These are phyloP conservation scores for Ochotona princeps DNA, from an alignment of 2,113 vertebrate species.

Conservation along the genomic window DNA sequence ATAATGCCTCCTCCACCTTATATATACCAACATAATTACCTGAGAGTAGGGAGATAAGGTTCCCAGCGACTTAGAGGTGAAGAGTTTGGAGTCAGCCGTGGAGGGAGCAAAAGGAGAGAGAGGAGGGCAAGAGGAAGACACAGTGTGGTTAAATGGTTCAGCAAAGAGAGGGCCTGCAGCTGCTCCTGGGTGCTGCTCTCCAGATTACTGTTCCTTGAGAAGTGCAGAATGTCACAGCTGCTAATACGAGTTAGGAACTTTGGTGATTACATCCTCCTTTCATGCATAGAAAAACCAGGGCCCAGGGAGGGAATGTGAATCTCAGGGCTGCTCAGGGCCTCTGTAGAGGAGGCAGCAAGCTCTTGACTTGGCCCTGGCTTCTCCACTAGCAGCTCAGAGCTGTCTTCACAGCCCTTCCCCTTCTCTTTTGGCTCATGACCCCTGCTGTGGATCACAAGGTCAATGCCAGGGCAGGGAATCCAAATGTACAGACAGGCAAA, in stretches of 20 bases:
- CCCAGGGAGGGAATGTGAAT: background rate
- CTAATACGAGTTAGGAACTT: background rate
- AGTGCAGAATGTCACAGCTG: background rate
- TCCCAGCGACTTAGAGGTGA: constrained; percentile 92
- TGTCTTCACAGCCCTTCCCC: background rate
- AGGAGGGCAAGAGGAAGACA: constrained; percentile 10
- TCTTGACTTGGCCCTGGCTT: background rate
- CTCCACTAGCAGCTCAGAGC: background rate
- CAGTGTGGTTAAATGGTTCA: background rate
- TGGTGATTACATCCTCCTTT: background rate
- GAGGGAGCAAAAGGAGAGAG: constrained; percentile 42
- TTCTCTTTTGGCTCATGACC: background rate
- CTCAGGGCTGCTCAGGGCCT: rapidly evolving
- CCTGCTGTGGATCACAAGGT: background rate
- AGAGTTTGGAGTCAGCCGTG: constrained; percentile 71
- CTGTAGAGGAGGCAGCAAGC: background rate
- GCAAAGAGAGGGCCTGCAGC: background rate
- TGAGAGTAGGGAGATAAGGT: constrained; percentile 97
- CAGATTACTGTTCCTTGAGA: background rate
- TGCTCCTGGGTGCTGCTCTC: too few species aligned
- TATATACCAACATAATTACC: constrained; percentile 85
- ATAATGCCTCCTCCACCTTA: background rate
- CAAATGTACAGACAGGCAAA: background rate
- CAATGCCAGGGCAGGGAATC: background rate
- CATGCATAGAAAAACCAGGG: background rate